Base-by-base conservation (phyloP, 1,140 invertebrate species). In the Nephila pilipes region DNA sequence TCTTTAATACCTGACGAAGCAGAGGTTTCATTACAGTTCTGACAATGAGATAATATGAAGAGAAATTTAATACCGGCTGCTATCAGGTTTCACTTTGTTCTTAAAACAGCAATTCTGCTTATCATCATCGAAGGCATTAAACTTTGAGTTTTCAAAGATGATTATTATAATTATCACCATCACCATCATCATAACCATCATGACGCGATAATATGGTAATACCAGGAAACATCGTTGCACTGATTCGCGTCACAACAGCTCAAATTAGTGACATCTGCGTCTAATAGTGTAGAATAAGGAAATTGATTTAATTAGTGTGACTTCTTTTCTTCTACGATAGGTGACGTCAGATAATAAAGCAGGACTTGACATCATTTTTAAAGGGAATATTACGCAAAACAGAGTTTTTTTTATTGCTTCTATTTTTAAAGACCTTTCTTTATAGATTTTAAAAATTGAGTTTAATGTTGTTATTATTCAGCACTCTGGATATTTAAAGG, bases 81-180 rank as follows among this genome's bases (percentile, higher is more conserved):
- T 88, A 22, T 88, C 29, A 54, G 20, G 63, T 10, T 75, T 65
- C 38, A 55, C 63, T 69, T 88, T 69, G 22, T 88, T 88, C 65
- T 75, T 38, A 88, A 88, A 88, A 75, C 69, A 75, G 63, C 87
- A 20, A 75, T 69, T 88, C 29, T 58, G 60, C 87, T 88, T 88
- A 88, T 88, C 87, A 32, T 75, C 83, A 85, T 85, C 54, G 55
- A 85, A 85, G 83, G 60, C 87, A 88, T 88, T 88, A 88, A 88
- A 88, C 63, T 88, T 55, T 22, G 32, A 75, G 60, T 69, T 88
- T 87, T 88, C 10, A 88, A 88, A 88, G 87, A 88, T 69, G 32
- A 88, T 88, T 65, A 75, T 75, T 88, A 88, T 88, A 88, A 88
- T 88, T 88, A 88, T 88, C 87, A 88, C n/a, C 57, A 75, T 88